Base-by-base conservation (phyloP, 2,888 invertebrate species). In the Ornithoptera priamus region DNA sequence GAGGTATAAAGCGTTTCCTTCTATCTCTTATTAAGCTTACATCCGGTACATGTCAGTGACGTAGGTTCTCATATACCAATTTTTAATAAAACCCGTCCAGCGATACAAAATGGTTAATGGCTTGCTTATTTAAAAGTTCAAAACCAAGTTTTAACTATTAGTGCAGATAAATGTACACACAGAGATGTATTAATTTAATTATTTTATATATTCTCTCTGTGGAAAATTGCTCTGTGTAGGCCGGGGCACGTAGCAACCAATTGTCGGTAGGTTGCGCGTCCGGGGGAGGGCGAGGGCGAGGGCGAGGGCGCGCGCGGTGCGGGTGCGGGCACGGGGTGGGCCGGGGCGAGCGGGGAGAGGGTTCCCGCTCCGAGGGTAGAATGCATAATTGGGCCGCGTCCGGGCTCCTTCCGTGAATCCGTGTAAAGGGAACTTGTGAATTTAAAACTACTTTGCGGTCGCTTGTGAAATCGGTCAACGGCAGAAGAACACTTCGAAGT, bases 351-450 rank as follows among this genome's bases (percentile, higher is more conserved):
- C 2, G 70, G 30, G 22, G 60, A 50, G 61, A 63, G 64, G 30
- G 30, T 30, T 30, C 4, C 30, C 39, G 50, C 68, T 30, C 50
- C 71, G 69, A 72, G 75, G 74, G 75, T 59, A 65, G 75, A 77
- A 77, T 77, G 75, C 74, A 73, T 75, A 77, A 77, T 75, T 73
- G 74, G 71, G 73, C 65, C 66, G 70, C 71, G 73, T 70, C 70
- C 73, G 75, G 76, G 75, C 74, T 77, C 75, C 69, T 72, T 70
- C 67, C 57, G 67, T 64, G 62, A 58, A 56, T 65, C 57, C 30
- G 59, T 60, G 68, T 58, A 62, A 62, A 61, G 62, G 62, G 62
- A 69, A 56, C 60, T 59, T 36, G 68, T 68, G 58, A 68, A 68
- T 68, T 62, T 68, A 57, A 18, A 65, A 39, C 56, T 65, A 39